These are phyloP conservation scores for Oligia fasciuncula DNA, from an alignment of 2,888 invertebrate genomes.

Conservation along the genomic window DNA sequence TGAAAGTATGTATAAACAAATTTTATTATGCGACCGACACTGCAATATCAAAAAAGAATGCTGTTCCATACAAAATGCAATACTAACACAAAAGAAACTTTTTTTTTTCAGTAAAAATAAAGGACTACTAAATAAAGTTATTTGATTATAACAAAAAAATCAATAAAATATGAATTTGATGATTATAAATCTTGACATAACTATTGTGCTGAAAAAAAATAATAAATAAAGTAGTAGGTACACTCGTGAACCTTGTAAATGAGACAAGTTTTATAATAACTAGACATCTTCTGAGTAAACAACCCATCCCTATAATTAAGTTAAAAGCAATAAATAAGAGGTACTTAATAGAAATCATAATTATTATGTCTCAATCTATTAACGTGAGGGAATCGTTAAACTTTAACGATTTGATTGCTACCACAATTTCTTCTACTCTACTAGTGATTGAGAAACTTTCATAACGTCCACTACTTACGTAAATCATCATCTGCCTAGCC, in stretches of 20 bases:
- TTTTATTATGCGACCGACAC: too few species aligned
- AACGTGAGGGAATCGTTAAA: conserved; percentile 35
- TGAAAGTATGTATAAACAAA: too few species aligned
- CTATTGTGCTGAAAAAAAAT: neutral
- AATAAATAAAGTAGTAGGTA: too few species aligned
- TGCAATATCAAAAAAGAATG: too few species aligned
- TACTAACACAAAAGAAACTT: too few species aligned
- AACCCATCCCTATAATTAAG: neutral
- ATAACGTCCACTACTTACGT: neutral
- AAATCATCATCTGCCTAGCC: too few species aligned
- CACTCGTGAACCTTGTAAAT: neutral
- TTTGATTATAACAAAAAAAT: too few species aligned
- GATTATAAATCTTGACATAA: neutral
- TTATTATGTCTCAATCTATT: conserved; percentile 21
- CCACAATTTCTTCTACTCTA: neutral
- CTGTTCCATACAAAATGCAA: too few species aligned
- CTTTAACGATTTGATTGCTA: conserved; percentile 38
- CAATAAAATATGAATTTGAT: too few species aligned
- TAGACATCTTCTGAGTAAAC: neutral
- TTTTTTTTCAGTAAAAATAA: too few species aligned
- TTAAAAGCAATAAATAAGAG: conserved; percentile 25
- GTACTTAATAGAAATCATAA: conserved; percentile 14
- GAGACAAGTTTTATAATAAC: neutral
- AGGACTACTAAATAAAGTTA: too few species aligned
- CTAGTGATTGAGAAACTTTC: conserved; percentile 11